A percentile compares a stretch with the other conserved stretches of the same genome.
Conservation (phyloP, 2,888 invertebrate species). For the Caenorhabditis auriculariae region DNA sequence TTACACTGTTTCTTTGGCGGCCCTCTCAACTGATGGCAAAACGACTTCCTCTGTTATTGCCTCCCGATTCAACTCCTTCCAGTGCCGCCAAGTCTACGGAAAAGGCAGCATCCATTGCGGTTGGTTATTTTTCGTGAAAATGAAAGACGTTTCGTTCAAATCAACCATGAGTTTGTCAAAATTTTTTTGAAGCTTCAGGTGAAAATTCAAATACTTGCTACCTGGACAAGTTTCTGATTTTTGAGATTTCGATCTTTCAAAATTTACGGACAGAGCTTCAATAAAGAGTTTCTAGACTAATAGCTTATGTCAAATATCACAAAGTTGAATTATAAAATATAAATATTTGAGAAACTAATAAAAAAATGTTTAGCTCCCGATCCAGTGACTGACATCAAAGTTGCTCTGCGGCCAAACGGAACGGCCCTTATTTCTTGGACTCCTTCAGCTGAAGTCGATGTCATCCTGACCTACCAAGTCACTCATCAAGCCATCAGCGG, state of each 20-base stretch:
- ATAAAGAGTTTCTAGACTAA: too few relatives aligned
- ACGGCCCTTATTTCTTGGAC: conserved; percentile 50
- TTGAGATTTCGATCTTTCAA: too few relatives aligned
- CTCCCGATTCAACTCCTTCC: conserved; percentile 41
- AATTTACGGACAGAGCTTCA: too few relatives aligned
- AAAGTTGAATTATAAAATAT: not conserved
- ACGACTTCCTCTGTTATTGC: conserved; percentile 19
- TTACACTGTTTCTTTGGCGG: conserved; percentile 32
- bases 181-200: too few relatives aligned
- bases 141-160: not conserved
- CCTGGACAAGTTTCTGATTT: too few relatives aligned
- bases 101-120: conserved; percentile 55
- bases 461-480: conserved; percentile 54
- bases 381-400: conserved; percentile 48
- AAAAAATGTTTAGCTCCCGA: conserved; percentile 54
- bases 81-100: conserved; percentile 54
- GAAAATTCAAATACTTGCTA: too few relatives aligned
- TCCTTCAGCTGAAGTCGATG: conserved; percentile 42
- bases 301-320: not conserved
- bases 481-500: conserved; percentile 26
- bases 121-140: conserved; percentile 29
- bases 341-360: not conserved
- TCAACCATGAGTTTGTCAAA: not conserved
- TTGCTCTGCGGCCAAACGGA: conserved; percentile 42
- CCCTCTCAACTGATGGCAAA: conserved; percentile 22